Evolutionary conservation across 2,888 invertebrate species (phyloP).

Genomic region (Eugnorisma glareosa): DNA sequence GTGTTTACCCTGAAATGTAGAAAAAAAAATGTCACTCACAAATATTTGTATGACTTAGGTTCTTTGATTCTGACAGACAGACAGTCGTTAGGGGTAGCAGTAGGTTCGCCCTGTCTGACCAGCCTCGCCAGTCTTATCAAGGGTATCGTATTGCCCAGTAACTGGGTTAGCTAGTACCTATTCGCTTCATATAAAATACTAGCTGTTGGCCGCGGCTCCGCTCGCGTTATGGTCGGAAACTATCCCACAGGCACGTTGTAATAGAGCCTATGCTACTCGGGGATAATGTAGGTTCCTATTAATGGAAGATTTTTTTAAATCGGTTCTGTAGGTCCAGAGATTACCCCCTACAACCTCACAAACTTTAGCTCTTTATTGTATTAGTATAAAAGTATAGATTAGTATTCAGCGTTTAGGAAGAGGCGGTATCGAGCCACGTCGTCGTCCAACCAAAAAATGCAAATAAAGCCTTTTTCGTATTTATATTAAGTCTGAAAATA

Average conservation of each 20-base stretch:
- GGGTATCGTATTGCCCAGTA: neutral
- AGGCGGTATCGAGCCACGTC: neutral
- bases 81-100: neutral
- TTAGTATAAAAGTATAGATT: neutral
- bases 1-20: conserved; percentile 66
- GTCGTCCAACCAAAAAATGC: neutral
- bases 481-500: neutral
- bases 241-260: too few species aligned
- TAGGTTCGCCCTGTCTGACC: too few species aligned
- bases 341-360: too few species aligned
- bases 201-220: too few species aligned
- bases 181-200: neutral
- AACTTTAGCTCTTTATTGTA: too few species aligned
- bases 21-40: neutral
- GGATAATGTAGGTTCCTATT: too few species aligned
- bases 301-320: too few species aligned
- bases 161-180: too few species aligned
- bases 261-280: too few species aligned
- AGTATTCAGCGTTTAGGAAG: neutral
- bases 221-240: too few species aligned
- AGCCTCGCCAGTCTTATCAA: neutral
- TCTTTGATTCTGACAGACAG: neutral
- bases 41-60: neutral
- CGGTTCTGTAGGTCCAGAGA: too few species aligned
- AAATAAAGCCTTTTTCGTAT: neutral